Base-by-base conservation (phyloP, 2,888 invertebrate species). In the Orthosia gothica region DNA sequence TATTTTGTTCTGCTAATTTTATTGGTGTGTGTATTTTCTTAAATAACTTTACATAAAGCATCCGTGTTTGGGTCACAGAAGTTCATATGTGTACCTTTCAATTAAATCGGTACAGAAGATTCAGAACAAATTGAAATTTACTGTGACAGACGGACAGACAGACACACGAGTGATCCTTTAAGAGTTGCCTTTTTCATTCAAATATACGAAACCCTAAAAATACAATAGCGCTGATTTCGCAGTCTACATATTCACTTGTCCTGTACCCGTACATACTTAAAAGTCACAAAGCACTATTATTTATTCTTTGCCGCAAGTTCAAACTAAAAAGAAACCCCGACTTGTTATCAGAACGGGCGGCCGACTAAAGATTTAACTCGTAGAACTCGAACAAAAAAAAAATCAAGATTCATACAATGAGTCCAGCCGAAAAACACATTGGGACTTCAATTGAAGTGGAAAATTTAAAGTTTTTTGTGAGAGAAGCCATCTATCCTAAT, bases 401-500 rank as follows among this genome's bases (percentile, higher is more conserved):
- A 66, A 66, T 68, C 52, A 32, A 70, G 40, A 66, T 63, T 64
- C 12, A 76, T 65, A 76, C 79, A 83, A 81, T 73, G 63, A 68
- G 59, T 61, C 23, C 70, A 64, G 80, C 52, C 66, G 20, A 73
- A 71, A 79, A 81, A 70, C 23, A 63, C 69, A 67, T 59, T 54
- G 20, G 32, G 23, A 45, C n/a, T 67, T 54, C 40, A 78, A 79
- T 72, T 57, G 18, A 73, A 72, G 55, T 63, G 7, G 32, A 73
- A 66, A n/a, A 58, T 67, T 64, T 40, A 0, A 61, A 20, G 12
- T 45, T 83, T 81, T 77, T 52, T 40, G 7, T 3, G 40, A 50
- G 20, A 47, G 55, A 74, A 79, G 18, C 59, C 74, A 75, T 83
- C 47, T 59, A 71, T 79, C 79, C 49, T 80, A 79, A 82, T 82